Conservation (phyloP, 2,888 invertebrate species). For the Amitus sp. region DNA sequence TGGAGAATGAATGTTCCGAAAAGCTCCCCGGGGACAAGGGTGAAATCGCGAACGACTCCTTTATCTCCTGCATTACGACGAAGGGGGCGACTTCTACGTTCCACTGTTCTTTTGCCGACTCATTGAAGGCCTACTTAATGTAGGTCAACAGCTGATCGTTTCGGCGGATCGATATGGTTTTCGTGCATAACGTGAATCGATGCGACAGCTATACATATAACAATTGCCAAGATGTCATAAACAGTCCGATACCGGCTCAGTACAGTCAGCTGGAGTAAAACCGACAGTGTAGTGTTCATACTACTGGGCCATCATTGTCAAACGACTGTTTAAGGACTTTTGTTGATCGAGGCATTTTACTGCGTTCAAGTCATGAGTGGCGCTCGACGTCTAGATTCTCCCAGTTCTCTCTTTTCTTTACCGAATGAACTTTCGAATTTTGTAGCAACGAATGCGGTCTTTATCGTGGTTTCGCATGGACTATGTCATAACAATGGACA, state of each 20-base stretch:
- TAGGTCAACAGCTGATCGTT: conserved; percentile 58
- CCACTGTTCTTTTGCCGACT: conserved; percentile 22
- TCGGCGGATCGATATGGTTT: conserved; percentile 45
- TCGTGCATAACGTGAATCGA: neutral
- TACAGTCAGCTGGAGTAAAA: no score
- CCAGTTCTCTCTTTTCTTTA: neutral
- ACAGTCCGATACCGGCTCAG: no score
- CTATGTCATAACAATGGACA: no score
- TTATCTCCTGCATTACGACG: conserved; percentile 46
- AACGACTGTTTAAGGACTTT: conserved; percentile 1
- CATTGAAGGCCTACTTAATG: conserved; percentile 47
- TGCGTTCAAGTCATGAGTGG: neutral
- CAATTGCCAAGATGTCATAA: no score
- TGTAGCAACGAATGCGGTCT: conserved; percentile 1
- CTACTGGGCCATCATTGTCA: no score
- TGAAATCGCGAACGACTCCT: conserved; percentile 39
- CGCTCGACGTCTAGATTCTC: neutral
- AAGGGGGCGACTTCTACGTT: conserved; percentile 41
- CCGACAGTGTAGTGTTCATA: no score
- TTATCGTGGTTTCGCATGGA: conserved; percentile 4
- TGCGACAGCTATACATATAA: no score
- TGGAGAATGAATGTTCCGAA: conserved; percentile 46
- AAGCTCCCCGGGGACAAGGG: conserved; percentile 53
- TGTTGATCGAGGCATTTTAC: neutral
- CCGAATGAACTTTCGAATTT: neutral